These are phyloP conservation scores for Lamprologus speciosus DNA, from an alignment of 2,113 vertebrate genomes.

Conservation along the genomic window DNA sequence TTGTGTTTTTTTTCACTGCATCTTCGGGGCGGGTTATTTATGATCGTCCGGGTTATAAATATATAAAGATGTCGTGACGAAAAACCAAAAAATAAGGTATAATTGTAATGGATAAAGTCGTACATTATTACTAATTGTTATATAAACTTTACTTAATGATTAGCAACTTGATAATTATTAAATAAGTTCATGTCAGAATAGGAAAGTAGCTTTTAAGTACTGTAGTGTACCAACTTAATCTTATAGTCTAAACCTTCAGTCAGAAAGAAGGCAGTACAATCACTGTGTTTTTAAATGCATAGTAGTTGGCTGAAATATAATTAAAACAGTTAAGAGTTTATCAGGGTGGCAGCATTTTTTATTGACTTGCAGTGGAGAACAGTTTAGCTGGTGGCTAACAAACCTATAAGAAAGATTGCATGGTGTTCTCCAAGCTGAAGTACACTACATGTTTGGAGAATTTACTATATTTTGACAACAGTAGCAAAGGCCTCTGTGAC, in stretches of 20 bases:
- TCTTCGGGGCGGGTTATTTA: not conserved
- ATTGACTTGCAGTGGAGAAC: not conserved
- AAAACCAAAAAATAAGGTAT: not conserved
- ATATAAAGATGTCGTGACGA: not conserved
- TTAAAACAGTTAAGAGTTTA: not conserved
- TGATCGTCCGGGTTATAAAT: not conserved
- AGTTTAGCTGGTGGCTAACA: not conserved
- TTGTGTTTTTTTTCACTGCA: not conserved
- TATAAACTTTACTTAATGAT: not conserved
- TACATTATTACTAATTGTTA: not conserved
- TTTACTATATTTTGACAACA: not conserved
- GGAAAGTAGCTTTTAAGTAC: not conserved
- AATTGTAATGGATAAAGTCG: not conserved
- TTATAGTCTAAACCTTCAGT: not conserved
- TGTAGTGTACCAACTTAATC: not conserved
- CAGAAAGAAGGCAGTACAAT: not conserved
- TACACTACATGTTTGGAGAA: not conserved
- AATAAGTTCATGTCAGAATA: not conserved
- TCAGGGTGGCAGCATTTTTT: accelerated
- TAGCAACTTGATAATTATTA: not conserved
- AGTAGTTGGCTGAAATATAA: accelerated
- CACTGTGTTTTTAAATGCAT: not conserved
- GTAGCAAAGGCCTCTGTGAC: not conserved
- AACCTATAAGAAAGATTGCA: not conserved
- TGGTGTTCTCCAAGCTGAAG: not conserved